Base-by-base conservation (phyloP, 2,888 invertebrate species). In the Cataglyphis rosenhaueri region DNA sequence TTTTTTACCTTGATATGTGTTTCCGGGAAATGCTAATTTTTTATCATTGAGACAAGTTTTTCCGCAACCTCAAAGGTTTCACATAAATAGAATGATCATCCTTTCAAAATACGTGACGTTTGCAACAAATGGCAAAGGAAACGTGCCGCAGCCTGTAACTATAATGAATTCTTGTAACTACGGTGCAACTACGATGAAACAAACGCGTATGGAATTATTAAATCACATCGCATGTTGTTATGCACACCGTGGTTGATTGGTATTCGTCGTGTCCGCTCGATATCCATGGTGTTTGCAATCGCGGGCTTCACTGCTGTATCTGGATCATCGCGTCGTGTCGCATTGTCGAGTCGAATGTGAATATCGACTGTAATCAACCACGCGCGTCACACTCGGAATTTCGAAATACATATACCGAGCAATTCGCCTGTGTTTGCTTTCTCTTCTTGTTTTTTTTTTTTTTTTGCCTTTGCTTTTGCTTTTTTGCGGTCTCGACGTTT, bases 141-240 rank as follows among this genome's bases (percentile, higher is more conserved):
- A 38, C 55, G 25, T 35, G n/a, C 5, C 9, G n/a, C 55, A 32
- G 44, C 44, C 12, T 38, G 66, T n/a, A 65, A 15, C 12, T 21
- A n/a, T 15, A 52, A 41, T 15, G 55, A 41, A 29, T 59, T n/a
- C 64, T 76, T 76, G 41, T 15, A 48, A 48, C 5, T 48, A 55
- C 29, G 55, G 8, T 15, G 25, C 18, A 55, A 38, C 6, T 52
- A 75, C 76, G 62, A 35, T 73, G 81, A 48, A 52, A 70, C 18
- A 52, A 70, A 55, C 38, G 64, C 65, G 82, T 76, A 57, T 35
- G 65, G 83, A 86, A 86, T 88, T 88, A 88, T 88, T 88, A 88
- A 88, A 88, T 88, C 84, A 59, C 71, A 61, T 25, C 38, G 44
- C 48, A 59, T 78, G 88, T 82, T 83, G 86, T 86, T 84, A 81